Conservation (phyloP, 2,797 vertebrate genomes). For the Hafferia zeledoni region DNA sequence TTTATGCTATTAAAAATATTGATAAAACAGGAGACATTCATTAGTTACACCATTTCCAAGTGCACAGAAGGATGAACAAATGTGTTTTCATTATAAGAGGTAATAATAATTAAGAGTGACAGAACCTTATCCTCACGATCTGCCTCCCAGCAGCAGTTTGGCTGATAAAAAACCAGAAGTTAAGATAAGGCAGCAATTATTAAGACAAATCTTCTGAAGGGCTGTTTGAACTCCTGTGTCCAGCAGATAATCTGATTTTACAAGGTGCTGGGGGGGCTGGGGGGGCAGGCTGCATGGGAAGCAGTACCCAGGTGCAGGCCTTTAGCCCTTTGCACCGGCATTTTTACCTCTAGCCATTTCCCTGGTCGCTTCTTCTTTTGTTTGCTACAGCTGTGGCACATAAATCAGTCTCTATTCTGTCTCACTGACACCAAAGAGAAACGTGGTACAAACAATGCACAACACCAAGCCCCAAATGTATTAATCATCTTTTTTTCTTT, state of each 20-base stretch:
- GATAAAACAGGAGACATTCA: slow-evolving; percentile 39
- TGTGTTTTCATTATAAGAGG: slow-evolving; percentile 64
- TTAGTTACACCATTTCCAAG: slow-evolving; percentile 55
- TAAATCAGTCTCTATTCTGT: slow-evolving; percentile 71
- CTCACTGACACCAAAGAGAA: slow-evolving; percentile 60
- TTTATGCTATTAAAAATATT: slow-evolving; percentile 46
- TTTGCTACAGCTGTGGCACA: slow-evolving; percentile 70
- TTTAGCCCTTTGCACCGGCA: slow-evolving; percentile 72
- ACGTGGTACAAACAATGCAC: slow-evolving; percentile 45
- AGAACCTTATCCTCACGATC: slow-evolving; percentile 62
- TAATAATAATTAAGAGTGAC: slow-evolving; percentile 70
- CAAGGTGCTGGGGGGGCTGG: slow-evolving; percentile 37
- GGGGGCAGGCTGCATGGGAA: not conserved
- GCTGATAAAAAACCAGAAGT: slow-evolving; percentile 64
- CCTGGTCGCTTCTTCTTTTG: slow-evolving; percentile 71
- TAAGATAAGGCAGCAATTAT: slow-evolving; percentile 68
- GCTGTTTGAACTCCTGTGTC: slow-evolving; percentile 64
- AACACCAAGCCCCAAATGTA: slow-evolving; percentile 20
- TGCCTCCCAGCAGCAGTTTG: slow-evolving; percentile 59
- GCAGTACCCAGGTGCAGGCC: slow-evolving; percentile 80
- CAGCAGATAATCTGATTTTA: slow-evolving; percentile 73
- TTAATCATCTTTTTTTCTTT: slow-evolving; percentile 23
- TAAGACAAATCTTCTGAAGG: slow-evolving; percentile 73
- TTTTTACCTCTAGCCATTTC: slow-evolving; percentile 75
- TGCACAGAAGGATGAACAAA: slow-evolving; percentile 47